These are phyloP conservation scores for Mycogona germanica DNA, from an alignment of 2,888 invertebrate genomes.

Conservation along the genomic window DNA sequence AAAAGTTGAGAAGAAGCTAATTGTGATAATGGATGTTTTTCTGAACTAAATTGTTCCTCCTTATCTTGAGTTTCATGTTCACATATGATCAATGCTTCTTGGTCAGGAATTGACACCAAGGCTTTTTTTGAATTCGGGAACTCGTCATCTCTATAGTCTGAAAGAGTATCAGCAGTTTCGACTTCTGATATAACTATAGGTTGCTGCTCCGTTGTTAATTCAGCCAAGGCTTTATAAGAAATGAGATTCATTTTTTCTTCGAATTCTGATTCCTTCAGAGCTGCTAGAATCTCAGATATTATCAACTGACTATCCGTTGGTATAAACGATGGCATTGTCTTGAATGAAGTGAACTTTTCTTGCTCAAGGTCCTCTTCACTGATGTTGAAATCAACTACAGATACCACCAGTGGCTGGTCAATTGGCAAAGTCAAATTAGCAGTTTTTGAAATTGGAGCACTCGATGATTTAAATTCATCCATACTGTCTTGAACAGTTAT, in stretches of 20 bases:
- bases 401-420: constrained; percentile 23
- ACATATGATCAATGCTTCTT: constrained; percentile 3
- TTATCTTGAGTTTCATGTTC: constrained; percentile 15
- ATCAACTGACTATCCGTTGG: constrained; percentile 22
- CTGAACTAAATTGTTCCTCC: constrained; percentile 14
- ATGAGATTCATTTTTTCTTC: constrained; percentile 15
- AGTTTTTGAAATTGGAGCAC: constrained; percentile 14
- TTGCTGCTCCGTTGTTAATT: constrained; percentile 15
- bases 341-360: constrained; percentile 21
- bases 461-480: constrained; percentile 2
- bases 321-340: constrained; percentile 18
- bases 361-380: constrained; percentile 22
- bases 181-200: constrained; percentile 18
- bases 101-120: constrained; percentile 5
- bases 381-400: constrained; percentile 19
- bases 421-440: constrained; percentile 21
- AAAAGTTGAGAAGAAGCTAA: constrained; percentile 7
- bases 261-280: constrained; percentile 23
- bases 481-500: constrained; percentile 8
- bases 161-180: constrained; percentile 17
- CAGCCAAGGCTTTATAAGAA: constrained; percentile 14
- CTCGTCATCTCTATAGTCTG: constrained; percentile 19
- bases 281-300: constrained; percentile 22
- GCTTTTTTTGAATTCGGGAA: constrained; percentile 18
- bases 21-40: constrained; percentile 15